Evolutionary conservation across 2,113 vertebrate genomes (phyloP).

Genomic region (Oophaga pumilio): DNA sequence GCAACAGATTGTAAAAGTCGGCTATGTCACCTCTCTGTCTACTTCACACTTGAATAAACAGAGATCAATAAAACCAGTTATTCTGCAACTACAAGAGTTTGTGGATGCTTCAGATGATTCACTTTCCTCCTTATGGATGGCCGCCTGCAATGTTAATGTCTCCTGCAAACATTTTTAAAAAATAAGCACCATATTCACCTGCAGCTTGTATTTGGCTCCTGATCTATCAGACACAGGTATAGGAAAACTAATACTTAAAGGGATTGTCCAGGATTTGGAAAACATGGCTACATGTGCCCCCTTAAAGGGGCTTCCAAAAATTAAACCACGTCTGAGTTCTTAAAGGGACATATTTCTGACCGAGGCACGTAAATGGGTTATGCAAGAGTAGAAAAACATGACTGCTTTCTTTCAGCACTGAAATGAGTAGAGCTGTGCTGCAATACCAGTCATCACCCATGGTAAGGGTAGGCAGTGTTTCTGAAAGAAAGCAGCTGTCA

Average conservation of each 20-base stretch:
- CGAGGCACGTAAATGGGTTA: neutral
- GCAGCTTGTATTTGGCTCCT: neutral
- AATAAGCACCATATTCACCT: neutral
- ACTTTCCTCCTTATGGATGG: neutral
- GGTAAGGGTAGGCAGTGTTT: no score
- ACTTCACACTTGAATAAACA: neutral
- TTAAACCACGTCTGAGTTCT: neutral
- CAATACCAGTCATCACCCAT: no score
- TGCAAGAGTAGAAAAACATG: no score
- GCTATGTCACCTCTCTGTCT: neutral
- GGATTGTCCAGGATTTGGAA: no score
- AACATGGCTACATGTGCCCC: no score
- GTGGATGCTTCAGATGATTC: neutral
- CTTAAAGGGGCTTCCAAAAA: no score
- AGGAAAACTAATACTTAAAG: no score
- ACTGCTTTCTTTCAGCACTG: no score
- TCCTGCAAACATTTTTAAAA: neutral
- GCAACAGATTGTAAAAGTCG: neutral
- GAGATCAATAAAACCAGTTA: neutral
- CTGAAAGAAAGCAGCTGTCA: no score
- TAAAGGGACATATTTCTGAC: neutral
- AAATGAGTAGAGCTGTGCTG: no score
- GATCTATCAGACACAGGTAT: neutral
- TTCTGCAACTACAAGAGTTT: neutral
- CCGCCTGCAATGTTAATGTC: neutral